Evolutionary conservation across 2,113 vertebrate genomes (phyloP).

Genomic region (Colistium nudipinnis): DNA sequence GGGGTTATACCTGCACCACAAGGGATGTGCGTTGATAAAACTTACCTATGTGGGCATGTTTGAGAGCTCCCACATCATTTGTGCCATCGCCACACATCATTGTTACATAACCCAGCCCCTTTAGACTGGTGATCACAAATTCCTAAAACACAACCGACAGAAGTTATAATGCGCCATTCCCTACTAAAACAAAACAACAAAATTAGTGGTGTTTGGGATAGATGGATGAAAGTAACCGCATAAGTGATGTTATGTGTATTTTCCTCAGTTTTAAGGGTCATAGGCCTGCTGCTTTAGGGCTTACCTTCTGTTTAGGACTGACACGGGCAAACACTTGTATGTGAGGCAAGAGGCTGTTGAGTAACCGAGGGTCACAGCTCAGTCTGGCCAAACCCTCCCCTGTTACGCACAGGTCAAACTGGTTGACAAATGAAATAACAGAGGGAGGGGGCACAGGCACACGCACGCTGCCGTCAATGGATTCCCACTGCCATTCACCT

Average conservation of each 20-base stretch:
- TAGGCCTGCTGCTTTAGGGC: background rate
- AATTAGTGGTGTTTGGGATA: background rate
- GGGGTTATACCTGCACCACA: background rate
- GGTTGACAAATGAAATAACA: constrained; percentile 71
- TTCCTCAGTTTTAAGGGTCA: no score
- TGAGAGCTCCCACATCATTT: constrained; percentile 96
- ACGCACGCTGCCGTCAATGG: constrained; percentile 82
- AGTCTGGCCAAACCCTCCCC: constrained; percentile 90
- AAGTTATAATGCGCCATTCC: background rate
- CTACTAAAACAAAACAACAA: background rate
- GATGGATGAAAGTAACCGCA: no score
- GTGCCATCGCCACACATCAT: constrained; percentile 98
- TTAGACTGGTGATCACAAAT: constrained; percentile 95
- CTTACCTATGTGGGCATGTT: constrained; percentile 96
- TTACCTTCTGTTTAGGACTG: constrained; percentile 85
- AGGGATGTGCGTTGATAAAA: background rate
- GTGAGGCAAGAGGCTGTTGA: constrained; percentile 78
- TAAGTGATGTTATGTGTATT: no score
- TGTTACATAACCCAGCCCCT: constrained; percentile 91
- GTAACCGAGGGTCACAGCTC: constrained; percentile 69
- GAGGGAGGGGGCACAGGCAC: constrained; percentile 77
- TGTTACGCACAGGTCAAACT: constrained; percentile 90
- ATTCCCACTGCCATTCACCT: constrained; percentile 90
- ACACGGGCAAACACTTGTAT: constrained; percentile 82
- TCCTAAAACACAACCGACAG: constrained; percentile 81